Conservation (phyloP, 1,140 invertebrate species). For the Heliothis subflexa region DNA sequence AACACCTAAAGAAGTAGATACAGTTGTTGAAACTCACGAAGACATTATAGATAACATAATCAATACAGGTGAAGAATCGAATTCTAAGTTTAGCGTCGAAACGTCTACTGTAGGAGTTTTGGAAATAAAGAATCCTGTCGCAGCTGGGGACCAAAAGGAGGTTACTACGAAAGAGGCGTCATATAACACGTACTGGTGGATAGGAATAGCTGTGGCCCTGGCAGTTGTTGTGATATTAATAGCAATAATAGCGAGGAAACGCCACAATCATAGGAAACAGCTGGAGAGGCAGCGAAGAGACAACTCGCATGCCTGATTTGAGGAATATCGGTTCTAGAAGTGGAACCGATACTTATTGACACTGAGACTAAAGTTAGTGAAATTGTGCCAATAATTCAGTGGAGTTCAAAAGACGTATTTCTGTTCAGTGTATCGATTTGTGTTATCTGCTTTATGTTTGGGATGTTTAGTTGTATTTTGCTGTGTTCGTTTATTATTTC, state of each 20-base stretch:
- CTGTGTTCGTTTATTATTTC: conserved; percentile 53
- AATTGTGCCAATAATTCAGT: conserved; percentile 71
- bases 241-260: conserved; percentile 79
- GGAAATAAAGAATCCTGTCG: conserved; percentile 78
- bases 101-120: conserved; percentile 78
- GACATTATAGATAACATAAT: conserved; percentile 70
- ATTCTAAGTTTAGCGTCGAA: conserved; percentile 68
- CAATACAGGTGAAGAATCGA: conserved; percentile 68
- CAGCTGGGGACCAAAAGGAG: conserved; percentile 63
- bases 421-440: conserved; percentile 55
- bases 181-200: conserved; percentile 82
- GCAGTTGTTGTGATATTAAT: conserved; percentile 75
- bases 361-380: conserved; percentile 63
- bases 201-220: conserved; percentile 76
- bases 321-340: conserved; percentile 84
- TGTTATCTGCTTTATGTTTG: conserved; percentile 60
- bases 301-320: conserved; percentile 80
- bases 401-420: conserved; percentile 63
- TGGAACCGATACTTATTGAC: conserved; percentile 64
- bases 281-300: conserved; percentile 77
- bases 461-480: conserved; percentile 56
- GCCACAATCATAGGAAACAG: conserved; percentile 79
- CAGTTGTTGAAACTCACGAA: conserved; percentile 58
- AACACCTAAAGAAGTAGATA: conserved; percentile 45
- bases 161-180: conserved; percentile 73